Base-by-base conservation (phyloP, 2,888 invertebrate genomes). In the Chymomyza procnemis region DNA sequence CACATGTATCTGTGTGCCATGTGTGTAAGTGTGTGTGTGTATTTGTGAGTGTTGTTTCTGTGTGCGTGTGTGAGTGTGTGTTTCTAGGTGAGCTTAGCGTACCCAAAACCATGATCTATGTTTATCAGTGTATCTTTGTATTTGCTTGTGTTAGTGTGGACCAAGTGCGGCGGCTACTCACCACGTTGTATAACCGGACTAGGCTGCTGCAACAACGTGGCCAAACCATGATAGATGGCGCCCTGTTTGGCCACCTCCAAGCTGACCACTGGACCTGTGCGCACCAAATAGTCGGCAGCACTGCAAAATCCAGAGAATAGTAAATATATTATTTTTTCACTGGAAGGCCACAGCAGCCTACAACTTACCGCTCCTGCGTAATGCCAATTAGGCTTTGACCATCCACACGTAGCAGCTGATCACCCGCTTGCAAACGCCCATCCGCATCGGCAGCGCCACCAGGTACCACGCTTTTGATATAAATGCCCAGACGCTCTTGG, bases 221-320 rank as follows among this genome's bases (percentile, higher is more conserved):
- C 98, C 64, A 99, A 92, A 26, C 99, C 99, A 92, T 99, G 99
- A 90, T 97, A 96, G 86, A 98, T 96, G 60, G 99, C 99, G 60
- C 98, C 99, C 91, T 99, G 98, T 91, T 99, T 99, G 22, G 98
- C 98, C 69, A 99, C 99, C 91, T 98, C 98, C 74, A 99, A 91
- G 6, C 96, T 96, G 30, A 99, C 99, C 4, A 97, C 94, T 50
- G 96, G 96, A 8, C 99, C 98, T 14, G 99, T 99, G 64, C 97
- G 93, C 56, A 98, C 97, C 89, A 99, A 93, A 90, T 97, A 96
- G 90, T 99, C 97, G 2, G 99, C 99, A 70, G 99, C 99, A 92
- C 97, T 94, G 5, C 60, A 22, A 47, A n/a, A 48, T 34, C n/a
- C n/a, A n/a, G n/a, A 54, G n/a, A 48, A 21, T 9, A 18, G 48